Evolutionary conservation across 1,140 invertebrate genomes (phyloP), one percentile per base, ranked within the genome.

Genomic region (Atta colombica): DNA sequence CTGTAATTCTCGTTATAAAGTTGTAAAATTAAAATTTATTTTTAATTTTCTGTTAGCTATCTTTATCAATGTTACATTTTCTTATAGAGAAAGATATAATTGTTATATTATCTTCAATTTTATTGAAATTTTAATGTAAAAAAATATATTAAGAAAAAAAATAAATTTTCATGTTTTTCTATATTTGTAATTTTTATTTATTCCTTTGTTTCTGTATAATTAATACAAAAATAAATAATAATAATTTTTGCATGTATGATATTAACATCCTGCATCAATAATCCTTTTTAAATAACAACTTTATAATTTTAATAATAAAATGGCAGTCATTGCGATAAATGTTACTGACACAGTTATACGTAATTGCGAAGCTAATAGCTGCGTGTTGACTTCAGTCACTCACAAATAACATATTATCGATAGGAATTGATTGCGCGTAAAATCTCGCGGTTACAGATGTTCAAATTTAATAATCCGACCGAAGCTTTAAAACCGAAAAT

Each of bases 401-500:
- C 58, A 25, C 14, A 12, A 10, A 74, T 61, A 61, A 63, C n/a
- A 82, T 10, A 28, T 72, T 74, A 74, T 75, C 60, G 55, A n/a
- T 35, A 35, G 39, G 6, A 63, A 84, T 75, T 74, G 55, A 31
- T 75, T 39, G 69, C 58, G 25, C 55, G 55, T 60, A 18, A n/a
- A 74, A 45, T 16, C 25, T n/a, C 21, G 39, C 14, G 16, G 25
- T 51, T 74, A 18, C 55, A 75, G 45, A 25, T 84, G 69, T 84
- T 63, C 55, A 21, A 63, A 84, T 72, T 60, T 60, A 68, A 55
- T 82, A 75, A 84, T 84, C 69, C 14, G 14, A 45, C 28, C 61
- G 25, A 74, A 74, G 39, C 1, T 74, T 74, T 63, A 74, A 75
- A 35, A 1, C 45, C 8, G 58, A 84, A 84, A 63, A 84, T 51